Percentiles rank a stretch among this genome's conserved stretches.
phyloP scores from a whole-genome alignment of 2,888 invertebrate genomes.

The Apocheima hispidaria region DNA sequence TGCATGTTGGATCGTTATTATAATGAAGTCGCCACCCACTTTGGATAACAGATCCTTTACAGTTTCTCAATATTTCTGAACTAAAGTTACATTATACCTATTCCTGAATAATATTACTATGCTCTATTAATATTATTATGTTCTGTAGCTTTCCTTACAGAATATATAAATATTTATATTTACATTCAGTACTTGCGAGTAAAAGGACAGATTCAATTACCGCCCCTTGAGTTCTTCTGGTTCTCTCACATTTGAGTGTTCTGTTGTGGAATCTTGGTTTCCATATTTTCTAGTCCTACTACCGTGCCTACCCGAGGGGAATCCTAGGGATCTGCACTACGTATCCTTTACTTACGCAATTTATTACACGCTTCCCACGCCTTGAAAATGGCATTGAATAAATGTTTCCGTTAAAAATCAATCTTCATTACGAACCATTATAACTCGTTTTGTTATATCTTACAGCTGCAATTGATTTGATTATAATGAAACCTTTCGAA shows the following conservation, averaged over 20 bases:
- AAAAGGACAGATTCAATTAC: conserved; percentile 9
- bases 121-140: neutral
- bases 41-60: neutral
- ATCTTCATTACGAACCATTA: conserved; percentile 13
- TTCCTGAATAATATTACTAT: no score
- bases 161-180: neutral
- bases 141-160: neutral
- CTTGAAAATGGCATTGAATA: conserved; percentile 24
- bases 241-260: neutral
- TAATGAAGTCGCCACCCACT: conserved; percentile 6
- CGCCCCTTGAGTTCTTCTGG: neutral
- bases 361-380: conserved; percentile 13
- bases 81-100: no score
- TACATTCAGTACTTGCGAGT: neutral
- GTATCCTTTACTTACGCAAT: neutral
- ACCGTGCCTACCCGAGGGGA: no score
- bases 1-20: neutral
- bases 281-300: neutral
- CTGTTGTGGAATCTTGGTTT: neutral
- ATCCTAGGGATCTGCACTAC: no score
- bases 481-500: neutral
- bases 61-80: neutral
- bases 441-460: neutral
- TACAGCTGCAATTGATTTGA: neutral
- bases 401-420: conserved; percentile 9